Conservation (phyloP, 2,113 vertebrate genomes). For the Pelecanus crispus region DNA sequence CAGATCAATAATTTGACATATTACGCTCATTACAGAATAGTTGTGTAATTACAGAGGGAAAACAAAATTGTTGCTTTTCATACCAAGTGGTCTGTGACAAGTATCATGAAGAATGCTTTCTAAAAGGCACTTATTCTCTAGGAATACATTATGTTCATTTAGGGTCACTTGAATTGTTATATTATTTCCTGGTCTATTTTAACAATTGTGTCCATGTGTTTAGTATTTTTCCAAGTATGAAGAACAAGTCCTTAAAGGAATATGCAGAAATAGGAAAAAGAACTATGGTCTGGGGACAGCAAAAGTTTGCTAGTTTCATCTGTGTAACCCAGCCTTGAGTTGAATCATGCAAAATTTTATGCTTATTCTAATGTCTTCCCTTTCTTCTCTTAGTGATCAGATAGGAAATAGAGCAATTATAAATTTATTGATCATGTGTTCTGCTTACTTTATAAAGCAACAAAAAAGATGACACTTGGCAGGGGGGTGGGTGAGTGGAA, state of each 20-base stretch:
- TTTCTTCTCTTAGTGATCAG: background rate
- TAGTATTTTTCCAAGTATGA: background rate
- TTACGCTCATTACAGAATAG: background rate
- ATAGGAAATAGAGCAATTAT: background rate
- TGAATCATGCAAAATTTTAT: background rate
- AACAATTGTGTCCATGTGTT: background rate
- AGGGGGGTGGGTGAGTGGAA: rapidly evolving
- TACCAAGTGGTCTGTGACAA: background rate
- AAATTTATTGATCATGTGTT: background rate
- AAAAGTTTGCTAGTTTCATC: background rate
- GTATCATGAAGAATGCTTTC: background rate
- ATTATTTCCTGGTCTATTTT: background rate
- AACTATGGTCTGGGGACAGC: background rate
- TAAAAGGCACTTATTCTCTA: background rate
- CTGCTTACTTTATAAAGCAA: background rate
- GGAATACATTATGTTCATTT: background rate
- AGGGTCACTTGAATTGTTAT: background rate
- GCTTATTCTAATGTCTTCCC: background rate
- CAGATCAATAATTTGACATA: background rate
- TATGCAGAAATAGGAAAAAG: background rate
- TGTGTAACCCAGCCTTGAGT: background rate
- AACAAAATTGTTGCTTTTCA: background rate
- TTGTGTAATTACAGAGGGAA: background rate
- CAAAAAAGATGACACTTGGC: background rate
- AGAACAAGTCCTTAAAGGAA: background rate